Conservation (phyloP, 2,797 vertebrate species). For the Cottoperca gobio region DNA sequence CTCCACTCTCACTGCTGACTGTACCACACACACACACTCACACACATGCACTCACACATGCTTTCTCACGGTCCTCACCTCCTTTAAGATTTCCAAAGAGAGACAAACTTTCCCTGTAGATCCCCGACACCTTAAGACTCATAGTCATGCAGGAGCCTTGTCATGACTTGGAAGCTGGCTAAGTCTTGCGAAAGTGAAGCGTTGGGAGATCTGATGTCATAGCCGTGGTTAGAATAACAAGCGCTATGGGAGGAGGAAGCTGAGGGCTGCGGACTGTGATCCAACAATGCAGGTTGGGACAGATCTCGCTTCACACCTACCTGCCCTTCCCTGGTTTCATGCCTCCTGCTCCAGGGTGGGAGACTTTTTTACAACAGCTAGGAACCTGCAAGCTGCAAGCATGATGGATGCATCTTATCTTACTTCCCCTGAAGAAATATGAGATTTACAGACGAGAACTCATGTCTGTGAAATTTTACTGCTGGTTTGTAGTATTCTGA, state of each 20-base stretch:
- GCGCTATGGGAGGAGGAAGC: conserved; percentile 80
- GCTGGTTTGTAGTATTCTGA: conserved; percentile 6
- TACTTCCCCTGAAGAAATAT: conserved; percentile 26
- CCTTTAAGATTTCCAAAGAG: conserved; percentile 41
- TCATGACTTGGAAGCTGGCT: conserved; percentile 68
- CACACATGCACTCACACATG: conserved; percentile 13
- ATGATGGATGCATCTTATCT: conserved; percentile 58
- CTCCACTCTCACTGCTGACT: conserved; percentile 39
- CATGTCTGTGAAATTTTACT: conserved; percentile 24
- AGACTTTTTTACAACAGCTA: conserved; percentile 56
- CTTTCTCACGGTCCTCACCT: conserved; percentile 56
- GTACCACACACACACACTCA: conserved; percentile 24
- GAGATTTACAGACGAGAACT: conserved; percentile 19
- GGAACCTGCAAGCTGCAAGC: conserved; percentile 53
- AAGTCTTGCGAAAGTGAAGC: conserved; percentile 77
- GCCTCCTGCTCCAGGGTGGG: conserved; percentile 64
- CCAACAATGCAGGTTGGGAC: conserved; percentile 84
- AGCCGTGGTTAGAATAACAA: conserved; percentile 79
- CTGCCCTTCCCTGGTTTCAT: conserved; percentile 76
- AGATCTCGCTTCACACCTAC: conserved; percentile 82
- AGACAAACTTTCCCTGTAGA: conserved; percentile 45
- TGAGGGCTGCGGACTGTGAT: conserved; percentile 71
- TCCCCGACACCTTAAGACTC: conserved; percentile 49
- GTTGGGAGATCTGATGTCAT: conserved; percentile 82
- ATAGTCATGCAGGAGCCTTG: conserved; percentile 56